Base-by-base conservation (phyloP, 1,140 invertebrate species). In the Drosophila lowei region DNA sequence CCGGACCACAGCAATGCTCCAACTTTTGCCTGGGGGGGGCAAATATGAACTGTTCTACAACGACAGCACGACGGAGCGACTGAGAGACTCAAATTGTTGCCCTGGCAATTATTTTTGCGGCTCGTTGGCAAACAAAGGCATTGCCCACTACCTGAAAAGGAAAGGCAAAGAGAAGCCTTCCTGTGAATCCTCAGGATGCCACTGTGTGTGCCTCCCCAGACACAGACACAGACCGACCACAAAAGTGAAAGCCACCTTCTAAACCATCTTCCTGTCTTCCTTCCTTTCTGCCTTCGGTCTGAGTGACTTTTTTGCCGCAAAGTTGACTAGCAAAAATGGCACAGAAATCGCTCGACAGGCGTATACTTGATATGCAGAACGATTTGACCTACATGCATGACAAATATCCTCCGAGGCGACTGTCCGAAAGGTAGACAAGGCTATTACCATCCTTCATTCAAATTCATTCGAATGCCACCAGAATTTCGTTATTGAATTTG, bases 301-400 rank as follows among this genome's bases (percentile, higher is more conserved):
- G 55, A 63, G 55, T 47, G 50, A 73, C 66, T 25, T 25, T 25
- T 65, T 46, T 60, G 53, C 57, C 50, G 57, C 54, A 47, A 65
- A 80, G 81, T 86, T 78, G 81, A 86, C 83, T 78, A 72, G 77
- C 81, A 86, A 86, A 86, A 86, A 2, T 86, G 76, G 49, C 3
- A 30, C 63, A 75, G 61, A 74, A 78, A 81, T 81, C 68, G 18
- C 64, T 61, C 71, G 54, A 60, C 77, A 54, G 68, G 61, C 73
- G 74, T 68, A 77, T 77, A 77, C 74, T 77, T 77, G 70, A 73
- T 77, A 77, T 77, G 63, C 74, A 77, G 77, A 63, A 59, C 81
- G 66, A 63, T 86, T 81, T 88, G 81, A 81, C 77, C 83, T 64
- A 75, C 57, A 88, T 84, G 79, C 79, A 74, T 65, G 53, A 44